phyloP scores from a whole-genome alignment of 2,888 invertebrate genomes.

The Ditula angustiorana region DNA sequence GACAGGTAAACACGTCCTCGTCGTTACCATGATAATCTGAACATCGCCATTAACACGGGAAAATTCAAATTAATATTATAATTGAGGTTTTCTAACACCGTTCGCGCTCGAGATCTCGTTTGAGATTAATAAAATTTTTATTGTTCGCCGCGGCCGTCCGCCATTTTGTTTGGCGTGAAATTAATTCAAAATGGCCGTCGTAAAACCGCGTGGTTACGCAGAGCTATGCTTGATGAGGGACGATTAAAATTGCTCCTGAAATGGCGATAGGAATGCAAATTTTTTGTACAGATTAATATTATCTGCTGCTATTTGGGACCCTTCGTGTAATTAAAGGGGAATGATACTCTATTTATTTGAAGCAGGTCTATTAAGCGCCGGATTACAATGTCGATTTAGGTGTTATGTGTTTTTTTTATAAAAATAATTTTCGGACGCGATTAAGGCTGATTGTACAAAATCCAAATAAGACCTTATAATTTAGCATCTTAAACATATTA shows the following conservation, averaged over 20 bases:
- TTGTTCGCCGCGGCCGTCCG: slow-evolving; percentile 56
- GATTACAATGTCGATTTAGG: slow-evolving; percentile 14
- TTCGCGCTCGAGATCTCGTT: slow-evolving; percentile 55
- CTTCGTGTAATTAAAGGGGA: slow-evolving; percentile 36
- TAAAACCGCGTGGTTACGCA: slow-evolving; percentile 74
- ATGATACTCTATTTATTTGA: slow-evolving; percentile 39
- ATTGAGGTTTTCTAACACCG: slow-evolving; percentile 59
- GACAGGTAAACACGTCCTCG: slow-evolving; percentile 31
- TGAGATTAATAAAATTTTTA: slow-evolving; percentile 74
- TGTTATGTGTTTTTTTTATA: slow-evolving; percentile 4
- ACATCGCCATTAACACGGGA: slow-evolving; percentile 43
- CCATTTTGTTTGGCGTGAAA: slow-evolving; percentile 78
- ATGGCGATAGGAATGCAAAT: slow-evolving; percentile 69
- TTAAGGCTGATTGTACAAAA: too few species aligned
- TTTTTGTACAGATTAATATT: slow-evolving; percentile 57
- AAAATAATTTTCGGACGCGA: too few species aligned
- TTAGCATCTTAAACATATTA: neutral
- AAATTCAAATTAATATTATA: slow-evolving; percentile 60
- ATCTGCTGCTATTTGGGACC: slow-evolving; percentile 40
- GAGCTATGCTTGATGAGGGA: slow-evolving; percentile 77
- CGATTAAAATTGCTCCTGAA: slow-evolving; percentile 76
- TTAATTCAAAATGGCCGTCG: slow-evolving; percentile 80
- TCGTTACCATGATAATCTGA: slow-evolving; percentile 15
- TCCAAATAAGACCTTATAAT: too few species aligned
- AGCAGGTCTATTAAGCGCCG: slow-evolving; percentile 33